Base-by-base conservation (phyloP, 2,797 vertebrate genomes). In the Psittacula derbiana region DNA sequence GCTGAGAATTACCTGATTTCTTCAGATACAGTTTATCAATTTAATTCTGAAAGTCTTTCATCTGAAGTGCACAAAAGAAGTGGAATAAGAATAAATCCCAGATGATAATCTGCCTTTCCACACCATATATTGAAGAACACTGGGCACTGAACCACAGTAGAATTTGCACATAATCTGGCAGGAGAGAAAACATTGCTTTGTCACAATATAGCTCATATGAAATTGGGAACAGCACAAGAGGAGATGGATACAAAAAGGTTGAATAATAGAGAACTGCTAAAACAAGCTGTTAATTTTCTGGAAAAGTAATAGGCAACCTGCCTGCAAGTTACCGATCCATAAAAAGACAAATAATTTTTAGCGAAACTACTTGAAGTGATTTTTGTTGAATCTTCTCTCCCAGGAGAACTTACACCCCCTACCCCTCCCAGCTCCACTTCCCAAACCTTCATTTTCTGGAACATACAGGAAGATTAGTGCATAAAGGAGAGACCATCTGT, bases 401-500 rank as follows among this genome's bases (percentile, higher is more conserved):
- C 33, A 71, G 52, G 21, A 82, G 44, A 82, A 49, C 11, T 70
- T 60, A 44, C 8, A 47, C 27, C 0, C 20, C 24, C 20, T 36
- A 36, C 57, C 33, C 7, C 16, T n/a, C 14, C 3, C 46, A 80
- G 7, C 40, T 73, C 57, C 6, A 11, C n/a, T 81, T 46, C 31
- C 23, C 50, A 80, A 57, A 80, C 50, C 18, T 88, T 85, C 64
- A 73, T 94, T 94, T 95, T 96, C 88, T 89, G 71, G 72, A 93
- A 85, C 33, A 71, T 85, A 41, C 21, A 90, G 57, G 67, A 82
- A 93, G 88, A 95, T 93, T 73, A 72, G 33, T 85, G 67, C 80
- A 87, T 72, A 89, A 75, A 82, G 44, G 84, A 92, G 28, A 79
- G 36, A 83, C 72, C 79, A 88, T 92, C 84, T 95, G 71, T 91